These are phyloP conservation scores for Bombycilla garrulus DNA, from an alignment of 2,113 vertebrate species.

Conservation along the genomic window DNA sequence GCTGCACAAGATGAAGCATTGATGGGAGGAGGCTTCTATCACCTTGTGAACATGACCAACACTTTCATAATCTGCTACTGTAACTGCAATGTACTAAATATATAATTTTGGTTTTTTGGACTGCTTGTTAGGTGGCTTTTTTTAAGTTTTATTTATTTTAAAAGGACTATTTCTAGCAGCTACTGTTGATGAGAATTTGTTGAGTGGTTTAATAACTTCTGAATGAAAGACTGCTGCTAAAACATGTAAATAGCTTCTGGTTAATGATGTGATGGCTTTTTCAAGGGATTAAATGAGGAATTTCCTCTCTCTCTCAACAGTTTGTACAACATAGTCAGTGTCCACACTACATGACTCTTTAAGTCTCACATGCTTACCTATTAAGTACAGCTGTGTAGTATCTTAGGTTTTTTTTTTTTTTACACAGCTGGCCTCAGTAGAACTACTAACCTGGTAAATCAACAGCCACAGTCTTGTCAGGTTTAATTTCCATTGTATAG, in stretches of 20 bases:
- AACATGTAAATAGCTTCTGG: background rate
- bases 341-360: background rate
- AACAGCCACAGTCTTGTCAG: background rate
- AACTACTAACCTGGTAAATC: background rate
- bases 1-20: background rate
- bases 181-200: background rate
- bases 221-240: background rate
- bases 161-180: background rate
- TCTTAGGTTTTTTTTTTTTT: background rate
- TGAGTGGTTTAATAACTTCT: background rate
- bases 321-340: background rate
- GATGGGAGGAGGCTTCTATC: background rate
- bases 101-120: background rate
- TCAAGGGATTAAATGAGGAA: background rate
- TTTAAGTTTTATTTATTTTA: background rate
- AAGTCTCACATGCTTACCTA: background rate
- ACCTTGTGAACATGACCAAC: background rate
- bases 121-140: background rate
- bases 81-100: background rate
- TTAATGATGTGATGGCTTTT: background rate
- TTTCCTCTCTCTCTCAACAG: background rate
- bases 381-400: background rate
- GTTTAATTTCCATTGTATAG: background rate
- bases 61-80: background rate
- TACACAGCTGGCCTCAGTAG: background rate